phyloP scores from a whole-genome alignment of 2,113 vertebrate genomes.

The Archocentrus centrarchus region DNA sequence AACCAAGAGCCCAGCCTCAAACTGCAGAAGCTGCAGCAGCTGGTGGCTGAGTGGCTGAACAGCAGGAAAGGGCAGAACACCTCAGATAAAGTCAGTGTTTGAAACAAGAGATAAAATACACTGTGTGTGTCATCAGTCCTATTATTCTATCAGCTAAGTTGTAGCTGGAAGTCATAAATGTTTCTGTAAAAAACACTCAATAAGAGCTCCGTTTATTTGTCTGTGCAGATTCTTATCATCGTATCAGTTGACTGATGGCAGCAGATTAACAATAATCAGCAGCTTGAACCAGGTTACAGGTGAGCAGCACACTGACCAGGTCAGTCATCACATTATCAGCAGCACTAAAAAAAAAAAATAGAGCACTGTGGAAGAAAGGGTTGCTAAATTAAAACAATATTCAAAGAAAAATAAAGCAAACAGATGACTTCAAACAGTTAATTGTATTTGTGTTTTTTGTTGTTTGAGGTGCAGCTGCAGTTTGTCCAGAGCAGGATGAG shows the following conservation, averaged over 20 bases:
- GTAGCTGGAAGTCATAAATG: neutral
- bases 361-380: neutral
- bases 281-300: slow-evolving; percentile 81
- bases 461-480: too few relatives aligned
- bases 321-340: neutral
- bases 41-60: slow-evolving; percentile 80
- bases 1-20: slow-evolving; percentile 84
- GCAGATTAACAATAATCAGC: slow-evolving; percentile 77
- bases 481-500: too few relatives aligned
- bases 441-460: too few relatives aligned
- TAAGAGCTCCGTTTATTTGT: neutral
- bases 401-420: too few relatives aligned
- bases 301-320: slow-evolving; percentile 58
- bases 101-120: neutral
- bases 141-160: neutral
- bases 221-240: slow-evolving; percentile 79
- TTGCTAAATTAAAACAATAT: neutral
- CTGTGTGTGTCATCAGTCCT: neutral
- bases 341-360: neutral
- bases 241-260: slow-evolving; percentile 64
- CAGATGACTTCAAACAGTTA: too few relatives aligned
- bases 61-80: slow-evolving; percentile 42
- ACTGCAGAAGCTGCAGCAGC: slow-evolving; percentile 82
- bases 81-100: slow-evolving; percentile 60
- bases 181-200: neutral